These are phyloP conservation scores for Pandion haliaetus DNA, from an alignment of 2,113 vertebrate genomes.

Conservation along the genomic window DNA sequence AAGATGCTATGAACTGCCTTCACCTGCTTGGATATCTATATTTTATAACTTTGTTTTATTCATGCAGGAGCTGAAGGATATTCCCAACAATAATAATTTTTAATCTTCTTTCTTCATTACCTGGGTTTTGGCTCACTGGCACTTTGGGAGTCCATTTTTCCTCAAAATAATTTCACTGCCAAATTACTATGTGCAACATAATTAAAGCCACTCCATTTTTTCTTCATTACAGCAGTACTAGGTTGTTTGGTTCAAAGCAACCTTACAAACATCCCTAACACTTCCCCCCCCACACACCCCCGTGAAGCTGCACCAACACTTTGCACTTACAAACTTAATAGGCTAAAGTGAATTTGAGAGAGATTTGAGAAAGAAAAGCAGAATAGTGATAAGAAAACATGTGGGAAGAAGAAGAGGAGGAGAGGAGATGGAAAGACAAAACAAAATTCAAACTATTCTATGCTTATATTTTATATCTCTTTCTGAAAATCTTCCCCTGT, in stretches of 20 bases:
- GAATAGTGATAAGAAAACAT: not conserved
- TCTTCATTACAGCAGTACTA: not conserved
- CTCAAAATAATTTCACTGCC: not conserved
- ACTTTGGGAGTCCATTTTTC: not conserved
- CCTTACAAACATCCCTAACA: not conserved
- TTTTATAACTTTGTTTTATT: constrained; percentile 11
- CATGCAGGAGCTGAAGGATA: not conserved
- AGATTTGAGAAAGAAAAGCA: not conserved
- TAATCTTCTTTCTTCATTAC: constrained; percentile 5
- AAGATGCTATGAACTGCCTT: not conserved
- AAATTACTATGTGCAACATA: not conserved
- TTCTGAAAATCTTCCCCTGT: not conserved
- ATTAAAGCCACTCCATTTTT: not conserved
- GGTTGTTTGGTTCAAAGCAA: not conserved
- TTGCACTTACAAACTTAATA: not conserved
- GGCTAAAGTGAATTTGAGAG: not conserved
- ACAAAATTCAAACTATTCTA: not conserved
- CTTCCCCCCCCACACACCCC: not conserved
- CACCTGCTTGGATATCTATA: not conserved
- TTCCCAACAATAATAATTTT: not conserved
- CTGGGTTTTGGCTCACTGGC: not conserved
- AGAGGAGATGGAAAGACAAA: not conserved
- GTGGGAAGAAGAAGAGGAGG: not conserved
- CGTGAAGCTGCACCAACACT: not conserved
- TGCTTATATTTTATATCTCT: not conserved